phyloP scores from a whole-genome alignment of 2,888 invertebrate genomes.

The Rapana venosa region DNA sequence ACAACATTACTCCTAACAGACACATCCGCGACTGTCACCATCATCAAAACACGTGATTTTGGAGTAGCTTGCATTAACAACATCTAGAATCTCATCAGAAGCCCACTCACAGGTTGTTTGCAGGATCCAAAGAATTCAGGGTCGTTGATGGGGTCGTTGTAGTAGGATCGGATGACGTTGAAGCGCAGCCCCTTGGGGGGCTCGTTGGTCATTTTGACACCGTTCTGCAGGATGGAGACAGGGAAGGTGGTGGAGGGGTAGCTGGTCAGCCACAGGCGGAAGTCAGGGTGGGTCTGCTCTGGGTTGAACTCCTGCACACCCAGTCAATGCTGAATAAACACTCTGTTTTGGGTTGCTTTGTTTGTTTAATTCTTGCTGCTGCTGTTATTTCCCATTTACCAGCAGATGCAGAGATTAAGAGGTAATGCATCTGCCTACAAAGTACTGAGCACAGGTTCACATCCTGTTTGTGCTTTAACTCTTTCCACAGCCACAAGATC shows the following conservation, averaged over 20 bases:
- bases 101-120: constrained; percentile 70
- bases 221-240: constrained; percentile 79
- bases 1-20: too few species aligned
- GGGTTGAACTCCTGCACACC: constrained; percentile 76
- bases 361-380: too few species aligned
- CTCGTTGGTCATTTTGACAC: constrained; percentile 80
- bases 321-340: neutral
- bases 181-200: constrained; percentile 79
- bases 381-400: too few species aligned
- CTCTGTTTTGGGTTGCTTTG: too few species aligned
- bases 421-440: too few species aligned
- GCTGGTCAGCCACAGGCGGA: constrained; percentile 79
- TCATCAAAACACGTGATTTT: too few species aligned
- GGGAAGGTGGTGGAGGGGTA: constrained; percentile 79
- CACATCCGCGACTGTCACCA: too few species aligned
- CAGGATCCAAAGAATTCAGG: constrained; percentile 86
- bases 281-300: constrained; percentile 79
- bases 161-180: constrained; percentile 81
- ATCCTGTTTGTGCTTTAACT: too few species aligned
- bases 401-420: too few species aligned
- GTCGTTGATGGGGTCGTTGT: constrained; percentile 91
- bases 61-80: neutral
- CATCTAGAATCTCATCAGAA: neutral
- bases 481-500: too few species aligned
- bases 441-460: too few species aligned